phyloP scores from a whole-genome alignment of 92 coral and sea anemone genomes.

The Montipora capitata region DNA sequence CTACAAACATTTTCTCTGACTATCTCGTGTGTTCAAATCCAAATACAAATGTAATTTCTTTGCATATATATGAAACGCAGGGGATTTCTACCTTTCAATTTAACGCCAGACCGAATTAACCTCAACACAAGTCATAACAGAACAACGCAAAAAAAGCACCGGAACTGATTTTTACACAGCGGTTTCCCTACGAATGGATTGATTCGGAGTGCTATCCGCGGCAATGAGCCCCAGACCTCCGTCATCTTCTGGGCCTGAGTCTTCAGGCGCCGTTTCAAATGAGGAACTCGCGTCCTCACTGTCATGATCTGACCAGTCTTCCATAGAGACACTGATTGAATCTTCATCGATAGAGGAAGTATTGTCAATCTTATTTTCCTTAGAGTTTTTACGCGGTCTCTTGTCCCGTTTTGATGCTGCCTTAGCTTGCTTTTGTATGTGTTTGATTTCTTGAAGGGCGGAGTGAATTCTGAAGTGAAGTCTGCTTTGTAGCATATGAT shows the following conservation, averaged over 20 bases:
- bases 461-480: constrained; percentile 95
- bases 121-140: too few relatives aligned
- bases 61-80: too few relatives aligned
- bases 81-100: too few relatives aligned
- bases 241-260: constrained; percentile 45
- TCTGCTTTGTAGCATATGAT: constrained; percentile 92
- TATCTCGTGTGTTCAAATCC: too few relatives aligned
- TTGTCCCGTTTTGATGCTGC: constrained; percentile 50
- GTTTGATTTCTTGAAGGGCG: constrained; percentile 87
- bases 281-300: constrained; percentile 37
- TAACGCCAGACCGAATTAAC: too few relatives aligned
- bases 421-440: constrained; percentile 68
- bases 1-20: too few relatives aligned
- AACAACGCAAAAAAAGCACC: too few relatives aligned
- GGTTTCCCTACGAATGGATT: constrained; percentile 17
- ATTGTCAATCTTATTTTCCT: constrained; percentile 4
- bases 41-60: too few relatives aligned
- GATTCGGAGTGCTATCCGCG: neutral
- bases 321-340: constrained; percentile 15
- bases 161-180: constrained; percentile 10
- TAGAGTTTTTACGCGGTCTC: constrained; percentile 6
- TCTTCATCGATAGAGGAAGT: neutral
- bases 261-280: constrained; percentile 50
- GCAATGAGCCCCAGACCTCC: constrained; percentile 9
- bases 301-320: neutral